These are phyloP conservation scores for Balaeniceps rex DNA, from an alignment of 2,113 vertebrate genomes.

Conservation along the genomic window DNA sequence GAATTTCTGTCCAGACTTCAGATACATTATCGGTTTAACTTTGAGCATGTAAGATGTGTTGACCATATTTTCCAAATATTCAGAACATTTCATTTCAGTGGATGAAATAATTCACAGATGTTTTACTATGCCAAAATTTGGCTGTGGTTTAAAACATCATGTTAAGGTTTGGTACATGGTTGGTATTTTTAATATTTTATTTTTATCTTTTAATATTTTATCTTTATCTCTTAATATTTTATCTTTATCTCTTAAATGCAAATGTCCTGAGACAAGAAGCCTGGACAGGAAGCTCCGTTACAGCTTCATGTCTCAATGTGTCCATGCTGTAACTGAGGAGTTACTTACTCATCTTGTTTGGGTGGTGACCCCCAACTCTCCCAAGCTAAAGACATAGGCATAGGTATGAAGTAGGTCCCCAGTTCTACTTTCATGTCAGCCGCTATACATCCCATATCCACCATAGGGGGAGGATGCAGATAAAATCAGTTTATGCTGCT, in stretches of 20 bases:
- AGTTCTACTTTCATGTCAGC: background rate
- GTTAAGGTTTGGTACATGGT: background rate
- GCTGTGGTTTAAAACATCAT: background rate
- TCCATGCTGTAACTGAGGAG: background rate
- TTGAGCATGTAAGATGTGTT: background rate
- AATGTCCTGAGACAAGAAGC: background rate
- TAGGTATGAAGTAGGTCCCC: background rate
- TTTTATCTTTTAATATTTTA: constrained; percentile 6
- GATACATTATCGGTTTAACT: background rate
- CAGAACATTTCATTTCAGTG: background rate
- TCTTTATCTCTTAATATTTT: constrained; percentile 21
- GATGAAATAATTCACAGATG: background rate
- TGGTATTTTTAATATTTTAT: background rate
- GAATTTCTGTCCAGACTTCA: background rate
- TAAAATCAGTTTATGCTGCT: background rate
- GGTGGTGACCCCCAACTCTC: background rate
- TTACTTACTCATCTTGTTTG: background rate
- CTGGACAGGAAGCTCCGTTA: background rate
- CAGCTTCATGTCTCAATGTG: background rate
- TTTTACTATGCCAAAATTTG: background rate
- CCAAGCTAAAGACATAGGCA: background rate
- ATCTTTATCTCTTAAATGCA: constrained; percentile 3
- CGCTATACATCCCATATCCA: background rate
- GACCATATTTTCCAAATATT: background rate
- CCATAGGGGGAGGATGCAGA: background rate